Base-by-base conservation (phyloP, 2,888 invertebrate genomes). In the Melanotus villosus region DNA sequence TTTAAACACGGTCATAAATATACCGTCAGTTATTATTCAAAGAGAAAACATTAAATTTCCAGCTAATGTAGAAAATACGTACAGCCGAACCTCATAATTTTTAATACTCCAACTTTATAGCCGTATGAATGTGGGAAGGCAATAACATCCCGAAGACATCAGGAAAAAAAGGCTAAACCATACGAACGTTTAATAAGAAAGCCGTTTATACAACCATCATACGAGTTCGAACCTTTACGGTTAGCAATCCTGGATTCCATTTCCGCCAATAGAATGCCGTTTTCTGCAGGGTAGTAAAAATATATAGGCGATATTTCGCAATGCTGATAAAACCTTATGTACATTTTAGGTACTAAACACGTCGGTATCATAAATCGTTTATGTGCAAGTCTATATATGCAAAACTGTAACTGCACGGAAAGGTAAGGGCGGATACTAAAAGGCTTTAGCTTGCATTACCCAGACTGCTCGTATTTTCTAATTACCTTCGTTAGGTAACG, bases 241-340 rank as follows among this genome's bases (percentile, higher is more conserved):
- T 43, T 43, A 19, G 43, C 43, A 43, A 43, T 19, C 18, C 10
- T 43, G 43, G 19, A 50, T 50, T n/a, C 30, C 30, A 50, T 12
- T 16, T 14, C 26, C 16, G 26, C 50, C 50, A 50, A 50, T 50
- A 50, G 26, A 50, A 14, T 10, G 43, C 43, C 10, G 43, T 43
- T 60, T n/a, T n/a, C n/a, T 36, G 32, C 16, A 21, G 50, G 52
- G 52, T 26, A 12, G 50, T 62, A 62, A 62, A 50, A 62, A 52
- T 62, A 38, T 60, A 60, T 60, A 34, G 50, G 14, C 47, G 41
- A 52, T 62, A 62, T 62, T 60, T 47, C 34, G 50, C 14, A 19
- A 62, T 62, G 62, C 52, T 50, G 36, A 34, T 50, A 62, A 62
- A 62, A 62, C 50, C 62, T 62, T 62, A 43, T 16, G 9, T 41